A percentile compares a stretch with the other conserved stretches of the same genome.
Evolutionary conservation across 2,797 vertebrate species (phyloP).

Genomic region (Distichodus sexfasciatus): DNA sequence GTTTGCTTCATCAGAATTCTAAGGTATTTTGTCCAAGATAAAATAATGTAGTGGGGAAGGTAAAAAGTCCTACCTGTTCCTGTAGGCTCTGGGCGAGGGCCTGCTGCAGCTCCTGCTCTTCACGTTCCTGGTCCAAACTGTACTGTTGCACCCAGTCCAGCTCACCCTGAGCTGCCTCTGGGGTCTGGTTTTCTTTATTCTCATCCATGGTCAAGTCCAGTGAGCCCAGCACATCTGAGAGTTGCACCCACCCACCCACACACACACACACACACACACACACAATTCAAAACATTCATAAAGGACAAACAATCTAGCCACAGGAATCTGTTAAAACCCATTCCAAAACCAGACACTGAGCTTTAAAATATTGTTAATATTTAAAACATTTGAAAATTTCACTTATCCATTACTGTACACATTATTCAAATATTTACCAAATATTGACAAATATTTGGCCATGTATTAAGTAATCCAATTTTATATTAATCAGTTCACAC

Average conservation of each 20-base stretch:
- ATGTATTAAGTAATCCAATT: no score
- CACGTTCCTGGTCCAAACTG: slow-evolving; percentile 89
- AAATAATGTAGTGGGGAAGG: neutral
- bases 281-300: no score
- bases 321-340: neutral
- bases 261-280: neutral
- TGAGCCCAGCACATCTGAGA: slow-evolving; percentile 69
- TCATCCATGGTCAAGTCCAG: slow-evolving; percentile 91
- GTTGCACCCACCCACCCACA: neutral
- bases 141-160: slow-evolving; percentile 96
- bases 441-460: no score
- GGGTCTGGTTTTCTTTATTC: slow-evolving; percentile 99
- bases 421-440: no score
- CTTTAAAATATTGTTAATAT: no score
- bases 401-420: no score
- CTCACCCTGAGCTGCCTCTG: slow-evolving; percentile 85
- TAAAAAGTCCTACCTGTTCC: slow-evolving; percentile 81
- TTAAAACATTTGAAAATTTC: no score
- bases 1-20: neutral
- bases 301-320: neutral
- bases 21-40: neutral
- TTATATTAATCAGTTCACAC: no score
- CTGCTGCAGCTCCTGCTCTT: slow-evolving; percentile 97
- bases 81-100: slow-evolving; percentile 96
- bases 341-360: no score